Evolutionary conservation across 2,888 invertebrate species (phyloP), one percentile per base, ranked within the genome.

Genomic region (Hydropsyche betteni): DNA sequence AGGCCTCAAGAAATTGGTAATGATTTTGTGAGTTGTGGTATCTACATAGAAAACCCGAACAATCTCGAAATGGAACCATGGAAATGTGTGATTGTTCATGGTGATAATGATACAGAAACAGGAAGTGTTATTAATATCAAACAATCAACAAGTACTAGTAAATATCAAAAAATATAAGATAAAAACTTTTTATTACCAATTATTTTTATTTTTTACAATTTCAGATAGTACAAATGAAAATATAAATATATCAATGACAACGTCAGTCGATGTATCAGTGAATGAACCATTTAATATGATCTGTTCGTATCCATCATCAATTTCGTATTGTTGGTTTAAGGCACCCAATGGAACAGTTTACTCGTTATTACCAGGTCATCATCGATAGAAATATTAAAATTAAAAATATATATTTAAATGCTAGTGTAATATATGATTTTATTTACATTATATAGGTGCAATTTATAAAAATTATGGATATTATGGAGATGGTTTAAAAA

Each of bases 1-100:
- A 44, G 7, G 10, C 7, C 6, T 44, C 44, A 44, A 44, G 7
- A 44, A 10, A 44, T 44, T 53, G 70, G 53, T n/a, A 24, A 14
- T 14, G 58, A 72, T 58, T 58, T 58, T 61, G 72, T 69, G n/a
- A 72, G 74, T 5, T 79, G 79, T 71, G 79, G 79, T 51, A 71
- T 79, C 1, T 8, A 74, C 36, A 71, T 79, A 4, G 8, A 51
- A 4, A 55, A 70, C 44, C 74, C 75, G 8, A 64, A n/a, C 14
- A 12, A 38, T 24, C 61, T 64, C 2, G 77, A 79, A 74, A 44
- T 76, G 10, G 53, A 55, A 12, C 36, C 50, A 24, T 79, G 79
- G 79, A 53, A 76, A 52, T 79, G 79, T 33, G 33, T 24, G 7
- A 76, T 79, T 53, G 61, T 74, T 12, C 74, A 61, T 5, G 69